Evolutionary conservation across 2,797 vertebrate species (phyloP).

Genomic region (Ciconia nigra): DNA sequence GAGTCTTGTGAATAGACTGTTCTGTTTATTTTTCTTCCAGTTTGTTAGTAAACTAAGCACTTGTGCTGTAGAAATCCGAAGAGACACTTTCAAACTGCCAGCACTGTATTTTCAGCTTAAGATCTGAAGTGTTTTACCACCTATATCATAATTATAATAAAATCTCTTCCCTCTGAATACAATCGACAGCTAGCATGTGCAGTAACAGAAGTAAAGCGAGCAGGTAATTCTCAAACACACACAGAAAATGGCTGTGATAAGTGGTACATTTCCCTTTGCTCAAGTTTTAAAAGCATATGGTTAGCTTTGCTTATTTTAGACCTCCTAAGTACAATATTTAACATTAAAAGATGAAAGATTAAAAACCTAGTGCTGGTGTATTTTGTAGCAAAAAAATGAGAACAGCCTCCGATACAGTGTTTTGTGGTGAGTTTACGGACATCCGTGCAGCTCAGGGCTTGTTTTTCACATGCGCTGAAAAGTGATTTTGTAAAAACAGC

Average conservation of each 20-base stretch:
- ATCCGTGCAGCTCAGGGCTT: not conserved
- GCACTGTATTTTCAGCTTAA: not conserved
- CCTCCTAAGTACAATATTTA: not conserved
- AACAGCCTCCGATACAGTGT: rapidly evolving
- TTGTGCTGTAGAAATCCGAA: not conserved
- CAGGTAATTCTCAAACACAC: not conserved
- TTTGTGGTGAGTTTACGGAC: not conserved
- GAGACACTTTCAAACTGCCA: not conserved
- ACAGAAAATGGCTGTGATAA: not conserved
- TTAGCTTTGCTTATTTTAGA: not conserved
- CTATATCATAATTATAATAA: not conserved
- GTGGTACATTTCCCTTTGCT: not conserved
- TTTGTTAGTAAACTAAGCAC: constrained; percentile 27
- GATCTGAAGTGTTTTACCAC: not conserved
- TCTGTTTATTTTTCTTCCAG: constrained; percentile 2
- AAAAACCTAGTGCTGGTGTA: not conserved
- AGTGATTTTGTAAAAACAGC: not conserved
- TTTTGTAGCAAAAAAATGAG: not conserved
- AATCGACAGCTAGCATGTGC: not conserved
- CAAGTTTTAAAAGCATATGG: not conserved
- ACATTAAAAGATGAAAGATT: not conserved
- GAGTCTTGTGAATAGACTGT: not conserved
- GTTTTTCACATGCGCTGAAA: not conserved
- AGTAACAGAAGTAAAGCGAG: not conserved
- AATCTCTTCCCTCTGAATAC: not conserved